These are phyloP conservation scores for Plagiodera versicolora DNA, from an alignment of 2,888 invertebrate species.

Conservation along the genomic window DNA sequence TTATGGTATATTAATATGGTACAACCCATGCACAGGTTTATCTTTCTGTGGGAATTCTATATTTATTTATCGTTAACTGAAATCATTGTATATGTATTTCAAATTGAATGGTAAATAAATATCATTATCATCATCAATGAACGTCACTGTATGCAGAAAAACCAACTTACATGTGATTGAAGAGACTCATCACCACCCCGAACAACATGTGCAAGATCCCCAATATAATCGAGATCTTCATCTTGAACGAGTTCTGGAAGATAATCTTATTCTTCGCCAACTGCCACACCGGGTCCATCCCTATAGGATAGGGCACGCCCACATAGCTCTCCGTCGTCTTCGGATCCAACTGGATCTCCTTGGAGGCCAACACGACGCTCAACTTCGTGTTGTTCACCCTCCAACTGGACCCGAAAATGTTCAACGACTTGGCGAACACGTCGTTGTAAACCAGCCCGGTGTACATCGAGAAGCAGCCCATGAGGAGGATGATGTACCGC, in stretches of 20 bases:
- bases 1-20: too few relatives aligned
- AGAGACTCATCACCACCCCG: constrained; percentile 85
- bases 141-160: too few relatives aligned
- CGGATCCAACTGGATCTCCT: constrained; percentile 65
- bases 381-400: constrained; percentile 60
- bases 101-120: too few relatives aligned
- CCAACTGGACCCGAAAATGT: constrained; percentile 94
- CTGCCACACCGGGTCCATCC: constrained; percentile 83
- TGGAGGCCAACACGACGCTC: constrained; percentile 52
- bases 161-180: constrained; percentile 71
- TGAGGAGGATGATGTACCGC: constrained; percentile 94
- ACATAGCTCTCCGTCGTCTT: constrained; percentile 59
- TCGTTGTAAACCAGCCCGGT: constrained; percentile 98
- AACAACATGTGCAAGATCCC: constrained; percentile 97
- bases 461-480: constrained; percentile 98
- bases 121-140: too few relatives aligned
- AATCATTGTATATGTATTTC: too few relatives aligned
- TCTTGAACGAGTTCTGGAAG: constrained; percentile 88
- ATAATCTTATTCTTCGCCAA: constrained; percentile 82
- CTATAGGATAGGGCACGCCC: constrained; percentile 81
- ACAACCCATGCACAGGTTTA: too few relatives aligned
- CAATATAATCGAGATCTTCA: constrained; percentile 95
- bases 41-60: too few relatives aligned
- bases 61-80: too few relatives aligned
- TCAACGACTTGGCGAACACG: constrained; percentile 92